Conservation (phyloP, 2,113 vertebrate genomes). For the Hystrix cristata region DNA sequence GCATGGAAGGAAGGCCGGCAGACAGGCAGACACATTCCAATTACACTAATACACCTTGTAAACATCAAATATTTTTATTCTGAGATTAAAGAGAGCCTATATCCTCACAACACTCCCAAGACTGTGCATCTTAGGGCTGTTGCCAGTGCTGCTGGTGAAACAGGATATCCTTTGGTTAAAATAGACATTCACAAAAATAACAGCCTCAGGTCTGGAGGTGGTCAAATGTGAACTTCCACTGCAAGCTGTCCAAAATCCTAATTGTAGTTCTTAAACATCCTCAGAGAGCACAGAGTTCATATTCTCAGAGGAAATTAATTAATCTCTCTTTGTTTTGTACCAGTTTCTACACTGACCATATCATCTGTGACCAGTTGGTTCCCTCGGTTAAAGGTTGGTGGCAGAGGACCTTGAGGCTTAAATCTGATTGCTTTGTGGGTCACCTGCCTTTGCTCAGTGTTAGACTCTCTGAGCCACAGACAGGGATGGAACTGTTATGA, state of each 20-base stretch:
- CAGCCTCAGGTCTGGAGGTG: slow-evolving; percentile 76
- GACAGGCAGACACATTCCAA: slow-evolving; percentile 86
- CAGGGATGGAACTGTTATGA: neutral
- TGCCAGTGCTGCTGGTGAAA: slow-evolving; percentile 81
- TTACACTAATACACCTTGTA: slow-evolving; percentile 86
- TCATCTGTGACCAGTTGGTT: neutral
- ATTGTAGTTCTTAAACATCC: slow-evolving; percentile 37
- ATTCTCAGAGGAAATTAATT: neutral
- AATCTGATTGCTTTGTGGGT: neutral
- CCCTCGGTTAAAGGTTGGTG: neutral
- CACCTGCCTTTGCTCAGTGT: neutral
- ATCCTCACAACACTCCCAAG: slow-evolving; percentile 82
- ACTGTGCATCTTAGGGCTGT: slow-evolving; percentile 70
- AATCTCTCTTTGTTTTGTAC: neutral
- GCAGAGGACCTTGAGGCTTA: neutral
- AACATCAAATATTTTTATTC: slow-evolving; percentile 87
- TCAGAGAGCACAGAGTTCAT: slow-evolving; percentile 20
- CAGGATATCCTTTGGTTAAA: slow-evolving; percentile 86
- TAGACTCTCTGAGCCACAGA: neutral
- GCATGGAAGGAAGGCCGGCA: slow-evolving; percentile 83
- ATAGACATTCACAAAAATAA: slow-evolving; percentile 83
- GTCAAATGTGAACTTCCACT: slow-evolving; percentile 72
- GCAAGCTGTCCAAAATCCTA: slow-evolving; percentile 55
- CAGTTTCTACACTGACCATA: neutral
- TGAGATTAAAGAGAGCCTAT: slow-evolving; percentile 83